These are phyloP conservation scores for Megalops cyprinoides DNA, from an alignment of 2,797 vertebrate species.

Conservation along the genomic window DNA sequence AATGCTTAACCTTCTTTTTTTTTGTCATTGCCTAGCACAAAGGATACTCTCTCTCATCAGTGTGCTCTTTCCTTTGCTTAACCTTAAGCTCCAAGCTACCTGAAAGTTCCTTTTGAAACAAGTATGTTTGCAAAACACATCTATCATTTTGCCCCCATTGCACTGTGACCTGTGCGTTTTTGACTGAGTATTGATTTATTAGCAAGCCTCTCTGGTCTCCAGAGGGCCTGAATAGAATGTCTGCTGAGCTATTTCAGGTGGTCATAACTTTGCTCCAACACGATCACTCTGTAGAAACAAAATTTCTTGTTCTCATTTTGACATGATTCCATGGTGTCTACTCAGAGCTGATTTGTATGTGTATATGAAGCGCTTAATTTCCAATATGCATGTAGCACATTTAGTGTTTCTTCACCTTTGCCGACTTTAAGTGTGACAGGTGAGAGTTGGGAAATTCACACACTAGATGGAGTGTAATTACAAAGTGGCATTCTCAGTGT, in stretches of 20 bases:
- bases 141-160: background rate
- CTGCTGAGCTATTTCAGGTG: background rate
- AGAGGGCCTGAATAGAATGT: background rate
- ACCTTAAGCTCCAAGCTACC: background rate
- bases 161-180: background rate
- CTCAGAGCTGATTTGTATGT: background rate
- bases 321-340: background rate
- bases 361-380: background rate
- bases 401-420: background rate
- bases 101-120: background rate
- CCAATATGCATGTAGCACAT: background rate
- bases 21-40: too few species aligned
- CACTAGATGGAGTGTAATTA: too few species aligned
- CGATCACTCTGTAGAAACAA: background rate
- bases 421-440: background rate
- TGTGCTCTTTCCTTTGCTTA: background rate
- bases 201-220: background rate
- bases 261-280: background rate
- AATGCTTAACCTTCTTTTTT: background rate
- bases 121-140: background rate
- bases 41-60: too few species aligned
- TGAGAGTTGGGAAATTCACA: background rate
- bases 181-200: slow-evolving; percentile 1
- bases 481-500: too few species aligned
- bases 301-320: background rate